Conservation (phyloP, 1,140 invertebrate genomes). For the Neodiprion fabricii region DNA sequence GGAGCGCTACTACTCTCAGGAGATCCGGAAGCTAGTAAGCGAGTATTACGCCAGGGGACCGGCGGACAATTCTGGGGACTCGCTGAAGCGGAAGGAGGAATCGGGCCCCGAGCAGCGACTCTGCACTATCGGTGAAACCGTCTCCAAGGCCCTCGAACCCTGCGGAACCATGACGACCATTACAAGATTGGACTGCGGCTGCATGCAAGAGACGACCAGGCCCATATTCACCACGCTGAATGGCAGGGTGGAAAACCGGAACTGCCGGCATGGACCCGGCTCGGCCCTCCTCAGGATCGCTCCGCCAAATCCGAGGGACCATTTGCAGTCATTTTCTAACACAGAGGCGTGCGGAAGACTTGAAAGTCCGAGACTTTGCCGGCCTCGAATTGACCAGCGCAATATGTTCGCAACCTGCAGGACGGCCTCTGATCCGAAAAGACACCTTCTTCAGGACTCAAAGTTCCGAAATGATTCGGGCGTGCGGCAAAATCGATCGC, state of each 20-base stretch:
- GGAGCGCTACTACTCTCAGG: slow-evolving; percentile 36
- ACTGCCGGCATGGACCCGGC: slow-evolving; percentile 19
- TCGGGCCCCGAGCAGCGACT: not conserved
- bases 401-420: not conserved
- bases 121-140: slow-evolving; percentile 11
- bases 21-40: slow-evolving; percentile 34
- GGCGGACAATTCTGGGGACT: not conserved
- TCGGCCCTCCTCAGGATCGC: slow-evolving; percentile 20
- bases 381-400: too few species aligned
- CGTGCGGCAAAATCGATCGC: too few species aligned
- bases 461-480: too few species aligned
- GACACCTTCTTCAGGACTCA: too few species aligned
- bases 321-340: slow-evolving; percentile 13
- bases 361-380: not conserved
- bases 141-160: slow-evolving; percentile 30
- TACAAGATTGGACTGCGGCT: slow-evolving; percentile 38
- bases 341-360: not conserved
- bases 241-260: slow-evolving; percentile 29
- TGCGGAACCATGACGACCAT: slow-evolving; percentile 42
- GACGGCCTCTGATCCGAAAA: not conserved
- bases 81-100: slow-evolving; percentile 1
- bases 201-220: slow-evolving; percentile 33
- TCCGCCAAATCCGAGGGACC: slow-evolving; percentile 24
- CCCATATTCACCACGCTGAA: slow-evolving; percentile 36
- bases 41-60: slow-evolving; percentile 19